These are phyloP conservation scores for Machimus atricapillus DNA, from an alignment of 2,888 invertebrate species.

Conservation along the genomic window DNA sequence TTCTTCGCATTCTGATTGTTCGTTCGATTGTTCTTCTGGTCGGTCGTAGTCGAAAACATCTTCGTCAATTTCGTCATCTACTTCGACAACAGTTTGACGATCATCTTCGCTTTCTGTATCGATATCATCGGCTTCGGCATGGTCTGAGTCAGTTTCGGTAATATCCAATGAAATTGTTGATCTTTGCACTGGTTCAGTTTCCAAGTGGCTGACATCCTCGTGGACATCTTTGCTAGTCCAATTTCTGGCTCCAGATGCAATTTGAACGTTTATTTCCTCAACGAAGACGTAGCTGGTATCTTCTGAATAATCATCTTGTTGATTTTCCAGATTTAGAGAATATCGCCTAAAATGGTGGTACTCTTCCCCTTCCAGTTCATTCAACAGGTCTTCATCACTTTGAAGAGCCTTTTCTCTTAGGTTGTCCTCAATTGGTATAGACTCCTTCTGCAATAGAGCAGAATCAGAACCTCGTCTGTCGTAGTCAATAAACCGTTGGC, in stretches of 20 bases:
- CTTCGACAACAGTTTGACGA: constrained; percentile 59
- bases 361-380: constrained; percentile 58
- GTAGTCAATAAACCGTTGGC: constrained; percentile 54
- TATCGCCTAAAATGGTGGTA: constrained; percentile 60
- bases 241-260: constrained; percentile 51
- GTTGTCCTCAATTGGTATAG: constrained; percentile 48
- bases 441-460: constrained; percentile 52
- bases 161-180: neutral
- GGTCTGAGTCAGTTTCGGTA: neutral
- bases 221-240: constrained; percentile 52
- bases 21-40: constrained; percentile 58
- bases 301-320: constrained; percentile 57
- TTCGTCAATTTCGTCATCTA: constrained; percentile 59
- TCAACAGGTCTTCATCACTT: constrained; percentile 40
- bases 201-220: constrained; percentile 43
- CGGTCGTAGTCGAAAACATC: constrained; percentile 59
- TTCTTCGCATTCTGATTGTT: constrained; percentile 60
- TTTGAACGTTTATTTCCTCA: constrained; percentile 56
- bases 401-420: constrained; percentile 41
- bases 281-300: constrained; percentile 55
- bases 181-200: neutral
- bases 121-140: constrained; percentile 33
- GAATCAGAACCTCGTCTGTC: constrained; percentile 60
- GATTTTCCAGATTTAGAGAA: constrained; percentile 57
- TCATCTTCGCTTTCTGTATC: constrained; percentile 59